Evolutionary conservation across 2,113 vertebrate species (phyloP).

Genomic region (Sylvia atricapilla): DNA sequence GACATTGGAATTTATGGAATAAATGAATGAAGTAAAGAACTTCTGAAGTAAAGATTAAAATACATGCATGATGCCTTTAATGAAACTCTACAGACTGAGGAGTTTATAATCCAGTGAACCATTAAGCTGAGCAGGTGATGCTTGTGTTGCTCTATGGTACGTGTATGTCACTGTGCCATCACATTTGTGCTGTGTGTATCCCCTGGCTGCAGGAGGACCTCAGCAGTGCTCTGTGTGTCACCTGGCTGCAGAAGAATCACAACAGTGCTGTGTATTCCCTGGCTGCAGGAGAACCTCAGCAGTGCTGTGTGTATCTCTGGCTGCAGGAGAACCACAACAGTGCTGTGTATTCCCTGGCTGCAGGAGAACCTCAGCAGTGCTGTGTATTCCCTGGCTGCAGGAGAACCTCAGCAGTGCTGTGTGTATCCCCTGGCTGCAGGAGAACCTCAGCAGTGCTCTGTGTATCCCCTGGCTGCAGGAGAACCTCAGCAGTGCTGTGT

Average conservation of each 20-base stretch:
- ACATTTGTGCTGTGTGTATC: background rate
- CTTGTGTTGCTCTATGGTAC: background rate
- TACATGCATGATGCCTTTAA: background rate
- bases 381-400: background rate
- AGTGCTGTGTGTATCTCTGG: no score
- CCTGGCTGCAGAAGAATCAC: no score
- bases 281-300: background rate
- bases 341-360: background rate
- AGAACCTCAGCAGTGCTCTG: no score
- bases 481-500: no score
- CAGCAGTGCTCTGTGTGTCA: no score
- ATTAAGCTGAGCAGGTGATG: background rate
- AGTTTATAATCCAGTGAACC: background rate
- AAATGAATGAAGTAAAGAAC: background rate
- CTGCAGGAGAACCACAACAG: background rate
- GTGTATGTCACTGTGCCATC: rapidly evolving
- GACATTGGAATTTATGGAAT: background rate
- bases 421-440: no score
- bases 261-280: background rate
- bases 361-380: background rate
- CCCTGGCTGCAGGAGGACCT: no score
- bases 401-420: no score
- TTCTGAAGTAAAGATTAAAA: background rate
- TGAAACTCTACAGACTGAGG: background rate
- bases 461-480: no score